A percentile compares a stretch with the other conserved stretches of the same genome.
These are phyloP conservation scores for Rambutsinella grinnellia DNA, from an alignment of 2,888 invertebrate genomes.

Conservation along the genomic window DNA sequence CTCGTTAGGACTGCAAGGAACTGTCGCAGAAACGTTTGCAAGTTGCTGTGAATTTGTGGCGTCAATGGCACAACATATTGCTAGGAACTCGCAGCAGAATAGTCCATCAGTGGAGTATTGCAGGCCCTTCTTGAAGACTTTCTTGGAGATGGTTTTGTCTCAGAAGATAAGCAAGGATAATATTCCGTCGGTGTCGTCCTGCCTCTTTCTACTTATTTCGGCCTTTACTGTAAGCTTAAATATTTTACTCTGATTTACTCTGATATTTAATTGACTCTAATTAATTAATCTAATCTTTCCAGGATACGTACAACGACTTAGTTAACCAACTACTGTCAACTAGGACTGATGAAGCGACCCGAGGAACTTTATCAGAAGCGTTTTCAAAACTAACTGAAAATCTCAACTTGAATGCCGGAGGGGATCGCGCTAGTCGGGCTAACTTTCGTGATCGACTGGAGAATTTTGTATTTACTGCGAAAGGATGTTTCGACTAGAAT, in stretches of 20 bases:
- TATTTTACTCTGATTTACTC: too few species aligned
- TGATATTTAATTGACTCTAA: too few species aligned
- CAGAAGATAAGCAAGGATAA: conserved; percentile 78
- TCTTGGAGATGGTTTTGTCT: conserved; percentile 77
- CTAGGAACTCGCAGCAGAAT: conserved; percentile 55
- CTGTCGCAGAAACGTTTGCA: conserved; percentile 74
- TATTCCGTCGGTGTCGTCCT: conserved; percentile 74
- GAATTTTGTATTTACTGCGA: conserved; percentile 62
- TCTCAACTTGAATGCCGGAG: conserved; percentile 61
- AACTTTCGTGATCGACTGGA: conserved; percentile 63
- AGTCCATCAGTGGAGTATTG: conserved; percentile 57
- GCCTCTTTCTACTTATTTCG: conserved; percentile 77
- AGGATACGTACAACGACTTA: conserved; percentile 62
- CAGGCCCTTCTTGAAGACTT: conserved; percentile 68
- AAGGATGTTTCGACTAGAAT: conserved; percentile 64
- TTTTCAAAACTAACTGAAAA: conserved; percentile 61
- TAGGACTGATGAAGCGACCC: conserved; percentile 50
- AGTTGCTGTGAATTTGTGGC: conserved; percentile 76
- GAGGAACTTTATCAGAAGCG: conserved; percentile 55
- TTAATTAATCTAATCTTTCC: conserved; percentile 4
- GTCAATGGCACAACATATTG: conserved; percentile 60
- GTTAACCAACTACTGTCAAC: conserved; percentile 61
- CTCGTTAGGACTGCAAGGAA: conserved; percentile 75
- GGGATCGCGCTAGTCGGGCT: conserved; percentile 63
- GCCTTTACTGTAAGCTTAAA: conserved; percentile 73